A percentile compares a stretch with the other conserved stretches of the same genome.
Conservation (phyloP, 1,140 invertebrate genomes). For the Riptortus pedestris region DNA sequence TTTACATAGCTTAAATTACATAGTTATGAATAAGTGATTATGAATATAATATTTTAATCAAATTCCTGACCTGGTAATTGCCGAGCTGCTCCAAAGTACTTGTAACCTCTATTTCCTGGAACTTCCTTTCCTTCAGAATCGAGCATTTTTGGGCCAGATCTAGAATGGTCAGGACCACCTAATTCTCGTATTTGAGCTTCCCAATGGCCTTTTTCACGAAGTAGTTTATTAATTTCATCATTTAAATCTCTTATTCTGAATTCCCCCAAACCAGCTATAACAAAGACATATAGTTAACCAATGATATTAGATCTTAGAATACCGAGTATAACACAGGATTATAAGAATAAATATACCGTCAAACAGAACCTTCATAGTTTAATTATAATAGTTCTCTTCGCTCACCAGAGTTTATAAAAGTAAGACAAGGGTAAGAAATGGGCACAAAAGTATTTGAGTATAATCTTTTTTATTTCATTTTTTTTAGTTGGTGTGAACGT, state of each 20-base stretch:
- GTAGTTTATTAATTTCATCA: conserved; percentile 97
- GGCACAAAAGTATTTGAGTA: too few species aligned
- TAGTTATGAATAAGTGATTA: neutral
- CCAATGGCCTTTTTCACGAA: conserved; percentile 94
- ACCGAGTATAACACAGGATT: neutral
- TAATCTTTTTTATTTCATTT: too few species aligned
- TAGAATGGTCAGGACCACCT: conserved; percentile 88
- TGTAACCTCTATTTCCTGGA: conserved; percentile 94
- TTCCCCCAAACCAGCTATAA: conserved; percentile 87
- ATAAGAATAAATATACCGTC: too few species aligned
- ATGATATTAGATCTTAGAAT: neutral
- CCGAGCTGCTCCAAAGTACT: conserved; percentile 98
- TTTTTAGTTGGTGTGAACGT: too few species aligned
- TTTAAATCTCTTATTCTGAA: conserved; percentile 96
- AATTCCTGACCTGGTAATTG: conserved; percentile 86
- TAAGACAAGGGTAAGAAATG: too few species aligned
- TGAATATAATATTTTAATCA: too few species aligned
- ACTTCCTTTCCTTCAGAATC: conserved; percentile 95
- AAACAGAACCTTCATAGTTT: too few species aligned
- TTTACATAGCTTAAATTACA: too few species aligned
- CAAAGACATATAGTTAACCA: conserved; percentile 1
- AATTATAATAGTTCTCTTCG: too few species aligned
- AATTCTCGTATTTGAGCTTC: conserved; percentile 90
- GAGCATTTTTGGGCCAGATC: conserved; percentile 84
- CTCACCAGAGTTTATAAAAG: too few species aligned